Conservation (phyloP, 2,797 vertebrate species). For the Galagoides demidoff region DNA sequence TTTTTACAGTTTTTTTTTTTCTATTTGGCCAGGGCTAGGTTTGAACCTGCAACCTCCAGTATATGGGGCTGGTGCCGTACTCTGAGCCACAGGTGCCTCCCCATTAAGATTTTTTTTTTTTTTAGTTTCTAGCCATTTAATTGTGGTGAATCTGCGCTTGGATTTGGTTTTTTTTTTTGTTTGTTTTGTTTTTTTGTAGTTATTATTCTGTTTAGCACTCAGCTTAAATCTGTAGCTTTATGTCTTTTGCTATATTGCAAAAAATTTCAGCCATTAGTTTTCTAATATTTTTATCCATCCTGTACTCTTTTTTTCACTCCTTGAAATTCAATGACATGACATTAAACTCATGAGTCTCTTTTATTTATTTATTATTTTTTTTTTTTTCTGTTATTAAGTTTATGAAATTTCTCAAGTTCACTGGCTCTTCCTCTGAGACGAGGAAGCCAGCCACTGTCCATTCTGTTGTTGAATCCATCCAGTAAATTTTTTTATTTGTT, state of each 20-base stretch:
- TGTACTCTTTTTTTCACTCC: neutral
- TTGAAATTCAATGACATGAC: neutral
- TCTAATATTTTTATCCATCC: neutral
- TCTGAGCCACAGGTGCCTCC: too few relatives aligned
- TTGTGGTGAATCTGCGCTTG: neutral
- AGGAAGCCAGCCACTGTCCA: neutral
- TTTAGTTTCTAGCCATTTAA: slow-evolving; percentile 5
- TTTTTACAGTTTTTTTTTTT: too few relatives aligned
- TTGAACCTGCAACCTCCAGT: too few relatives aligned
- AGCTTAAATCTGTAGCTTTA: neutral
- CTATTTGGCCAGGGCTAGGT: too few relatives aligned
- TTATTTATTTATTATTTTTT: neutral
- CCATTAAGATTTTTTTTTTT: neutral
- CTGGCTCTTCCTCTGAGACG: neutral
- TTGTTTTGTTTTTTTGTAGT: neutral
- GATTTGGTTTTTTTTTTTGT: neutral
- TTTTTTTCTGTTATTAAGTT: slow-evolving; percentile 21
- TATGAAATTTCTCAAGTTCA: neutral
- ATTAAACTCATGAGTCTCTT: neutral
- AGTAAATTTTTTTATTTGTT: neutral
- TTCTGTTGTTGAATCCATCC: neutral
- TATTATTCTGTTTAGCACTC: neutral
- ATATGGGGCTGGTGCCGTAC: too few relatives aligned
- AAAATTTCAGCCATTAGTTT: slow-evolving; percentile 33
- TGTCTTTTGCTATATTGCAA: slow-evolving; percentile 11